These are phyloP conservation scores for Willowsia nigromaculata DNA, from an alignment of 2,888 invertebrate genomes.

Conservation along the genomic window DNA sequence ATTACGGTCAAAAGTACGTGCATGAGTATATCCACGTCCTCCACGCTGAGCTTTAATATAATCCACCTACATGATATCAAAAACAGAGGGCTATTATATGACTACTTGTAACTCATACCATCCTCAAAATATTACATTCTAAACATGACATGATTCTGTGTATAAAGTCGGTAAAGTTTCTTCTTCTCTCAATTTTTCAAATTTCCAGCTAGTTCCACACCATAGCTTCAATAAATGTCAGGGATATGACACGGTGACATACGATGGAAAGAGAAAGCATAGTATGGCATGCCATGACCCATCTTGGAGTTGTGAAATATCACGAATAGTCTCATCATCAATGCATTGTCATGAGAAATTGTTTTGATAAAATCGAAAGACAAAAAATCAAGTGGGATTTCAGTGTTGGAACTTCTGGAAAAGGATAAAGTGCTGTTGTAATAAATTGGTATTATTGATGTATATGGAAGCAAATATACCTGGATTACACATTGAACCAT, in stretches of 20 bases:
- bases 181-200: constrained; percentile 11
- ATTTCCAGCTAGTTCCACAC: constrained; percentile 14
- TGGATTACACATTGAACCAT: neutral
- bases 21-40: too few species aligned
- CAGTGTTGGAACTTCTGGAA: neutral
- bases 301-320: constrained; percentile 27
- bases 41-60: neutral
- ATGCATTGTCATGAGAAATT: neutral
- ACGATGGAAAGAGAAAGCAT: constrained; percentile 7
- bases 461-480: neutral
- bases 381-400: constrained; percentile 28
- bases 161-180: neutral
- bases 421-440: neutral
- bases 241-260: constrained; percentile 14
- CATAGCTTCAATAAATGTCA: constrained; percentile 40
- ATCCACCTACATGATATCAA: neutral
- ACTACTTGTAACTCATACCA: neutral
- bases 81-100: neutral
- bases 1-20: too few species aligned
- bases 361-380: constrained; percentile 33
- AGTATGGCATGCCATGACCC: neutral
- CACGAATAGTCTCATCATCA: neutral
- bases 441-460: neutral
- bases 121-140: constrained; percentile 3
- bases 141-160: neutral